Evolutionary conservation across 2,888 invertebrate genomes (phyloP), one percentile per base, ranked within the genome.

Genomic region (Uloborus plumipes): DNA sequence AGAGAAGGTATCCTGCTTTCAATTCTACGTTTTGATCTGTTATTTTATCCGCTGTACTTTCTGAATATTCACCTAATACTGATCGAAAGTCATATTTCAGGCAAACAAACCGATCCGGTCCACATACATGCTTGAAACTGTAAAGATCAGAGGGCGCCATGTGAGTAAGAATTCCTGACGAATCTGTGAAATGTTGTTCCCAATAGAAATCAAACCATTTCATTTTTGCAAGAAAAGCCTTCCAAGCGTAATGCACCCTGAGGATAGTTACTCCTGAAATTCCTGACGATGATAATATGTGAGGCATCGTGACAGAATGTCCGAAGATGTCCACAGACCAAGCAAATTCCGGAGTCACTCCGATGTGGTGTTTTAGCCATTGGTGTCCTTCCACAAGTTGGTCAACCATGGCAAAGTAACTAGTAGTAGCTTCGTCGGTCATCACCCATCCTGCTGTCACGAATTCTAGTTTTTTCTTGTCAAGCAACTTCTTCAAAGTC

Each of bases 301-400:
- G 97, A 0, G 99, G 97, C 84, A 97, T 94, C 0, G 97, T 97
- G 15, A 95, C 93, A 0, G 97, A 96, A 88, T 99, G 98, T 0
- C 99, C 99, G 89, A 99, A 99, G 0, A 98, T 98, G 89, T 99
- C 99, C 51, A 99, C 96, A 0, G 98, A 95, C 98, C 98, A 99
- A n/a, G 94, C 94, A 0, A 92, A 91, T 87, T 92, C 92, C 0
- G 96, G 95, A 64, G 92, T 91, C 4, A 88, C 86, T 73, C 94
- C 95, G 51, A 97, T 90, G 88, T 95, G 95, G 66, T 93, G 93
- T 87, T 93, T 93, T 9, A 96, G 90, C 96, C 97, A 97, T 86
- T 94, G 94, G 88, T 97, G 96, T 83, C 95, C 95, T 92, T 96
- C 95, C 86, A 97, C 95, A 61, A 96, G 92, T 89, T 97, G 97